phyloP scores from a whole-genome alignment of 1,140 invertebrate species.

The Plectrocnemia conspersa region DNA sequence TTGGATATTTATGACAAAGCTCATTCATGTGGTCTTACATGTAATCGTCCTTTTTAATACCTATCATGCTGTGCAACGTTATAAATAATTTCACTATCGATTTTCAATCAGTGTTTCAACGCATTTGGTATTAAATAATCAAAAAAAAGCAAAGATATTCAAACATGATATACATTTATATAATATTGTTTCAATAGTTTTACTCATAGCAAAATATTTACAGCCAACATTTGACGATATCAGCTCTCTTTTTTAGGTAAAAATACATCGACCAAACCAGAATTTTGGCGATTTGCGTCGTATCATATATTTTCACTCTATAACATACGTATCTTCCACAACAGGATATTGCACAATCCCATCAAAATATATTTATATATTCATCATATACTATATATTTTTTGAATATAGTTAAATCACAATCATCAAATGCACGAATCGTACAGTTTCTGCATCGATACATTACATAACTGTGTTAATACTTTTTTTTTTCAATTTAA shows the following conservation, averaged over 20 bases:
- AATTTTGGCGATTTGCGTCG: not conserved
- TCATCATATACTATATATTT: not conserved
- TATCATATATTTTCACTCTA: not conserved
- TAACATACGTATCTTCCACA: not conserved
- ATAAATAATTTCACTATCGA: too few species aligned
- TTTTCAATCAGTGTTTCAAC: too few species aligned
- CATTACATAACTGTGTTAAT: not conserved
- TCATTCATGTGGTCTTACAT: too few species aligned
- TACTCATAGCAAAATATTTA: constrained; percentile 8
- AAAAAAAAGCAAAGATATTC: constrained; percentile 1
- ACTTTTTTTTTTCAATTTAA: constrained; percentile 6
- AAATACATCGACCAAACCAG: constrained; percentile 15
- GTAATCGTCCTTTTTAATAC: too few species aligned
- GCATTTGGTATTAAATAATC: not conserved
- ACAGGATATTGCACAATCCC: constrained; percentile 7
- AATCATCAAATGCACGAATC: not conserved
- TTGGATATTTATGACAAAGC: too few species aligned
- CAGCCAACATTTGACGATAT: constrained; percentile 1
- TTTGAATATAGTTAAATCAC: not conserved
- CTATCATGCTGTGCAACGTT: not conserved
- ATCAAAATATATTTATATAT: not conserved
- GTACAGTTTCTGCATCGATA: too few species aligned
- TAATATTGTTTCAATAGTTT: not conserved
- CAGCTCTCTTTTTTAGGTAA: constrained; percentile 3
- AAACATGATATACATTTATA: not conserved